Conservation (phyloP, 2,888 invertebrate species). For the Folsomia candida region DNA sequence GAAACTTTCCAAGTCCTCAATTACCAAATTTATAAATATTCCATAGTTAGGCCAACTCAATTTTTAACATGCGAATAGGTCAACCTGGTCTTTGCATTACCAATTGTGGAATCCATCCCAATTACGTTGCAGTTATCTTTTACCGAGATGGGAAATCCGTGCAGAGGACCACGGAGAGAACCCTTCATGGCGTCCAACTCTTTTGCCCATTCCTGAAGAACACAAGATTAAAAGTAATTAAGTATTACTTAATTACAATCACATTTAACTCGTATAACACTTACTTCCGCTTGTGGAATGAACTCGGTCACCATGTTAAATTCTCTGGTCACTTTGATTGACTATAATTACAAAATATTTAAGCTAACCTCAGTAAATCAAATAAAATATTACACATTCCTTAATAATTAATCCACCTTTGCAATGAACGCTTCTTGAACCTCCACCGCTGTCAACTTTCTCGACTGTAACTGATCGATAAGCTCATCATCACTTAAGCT, state of each 20-base stretch:
- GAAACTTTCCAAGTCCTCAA: constrained; percentile 52
- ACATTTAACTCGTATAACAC: neutral
- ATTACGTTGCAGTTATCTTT: constrained; percentile 53
- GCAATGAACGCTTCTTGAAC: constrained; percentile 43
- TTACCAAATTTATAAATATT: too few relatives aligned
- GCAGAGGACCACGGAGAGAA: constrained; percentile 51
- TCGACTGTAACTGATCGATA: constrained; percentile 18
- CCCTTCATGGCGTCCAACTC: constrained; percentile 33
- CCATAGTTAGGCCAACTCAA: too few relatives aligned
- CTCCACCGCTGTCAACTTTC: constrained; percentile 30
- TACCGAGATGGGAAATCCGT: constrained; percentile 53
- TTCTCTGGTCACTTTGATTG: constrained; percentile 21
- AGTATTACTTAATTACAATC: neutral
- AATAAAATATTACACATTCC: neutral
- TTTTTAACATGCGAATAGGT: too few relatives aligned
- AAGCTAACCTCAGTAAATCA: neutral
- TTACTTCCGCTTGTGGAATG: constrained; percentile 17
- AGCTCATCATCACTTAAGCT: constrained; percentile 27
- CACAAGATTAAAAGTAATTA: neutral
- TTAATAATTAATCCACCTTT: constrained; percentile 24
- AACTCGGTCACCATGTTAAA: constrained; percentile 22
- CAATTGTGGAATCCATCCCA: constrained; percentile 53
- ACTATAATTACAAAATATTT: constrained; percentile 18
- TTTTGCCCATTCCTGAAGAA: constrained; percentile 39
- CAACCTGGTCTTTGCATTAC: too few relatives aligned